phyloP scores from a whole-genome alignment of 1,140 invertebrate genomes.

The Macrobrachium rosenbergii region DNA sequence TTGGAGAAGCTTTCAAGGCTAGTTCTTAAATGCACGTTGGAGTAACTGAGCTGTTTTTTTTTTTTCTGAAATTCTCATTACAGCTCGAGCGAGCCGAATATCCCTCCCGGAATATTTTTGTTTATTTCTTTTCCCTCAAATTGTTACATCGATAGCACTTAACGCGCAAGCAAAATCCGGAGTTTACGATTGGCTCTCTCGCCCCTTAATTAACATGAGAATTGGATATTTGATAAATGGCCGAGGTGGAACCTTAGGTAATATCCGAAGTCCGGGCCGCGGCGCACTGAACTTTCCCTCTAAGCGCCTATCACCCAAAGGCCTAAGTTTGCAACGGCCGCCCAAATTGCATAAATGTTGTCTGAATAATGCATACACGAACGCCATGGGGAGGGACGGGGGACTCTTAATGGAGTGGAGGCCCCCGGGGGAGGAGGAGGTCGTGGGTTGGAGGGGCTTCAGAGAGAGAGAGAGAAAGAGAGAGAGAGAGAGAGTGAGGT shows the following conservation, averaged over 20 bases:
- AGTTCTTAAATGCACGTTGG: too few species aligned
- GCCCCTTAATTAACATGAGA: conserved; percentile 57
- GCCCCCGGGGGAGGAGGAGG: background rate
- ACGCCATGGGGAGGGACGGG: background rate
- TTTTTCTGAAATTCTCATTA: background rate
- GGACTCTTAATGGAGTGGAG: background rate
- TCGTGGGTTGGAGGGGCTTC: background rate
- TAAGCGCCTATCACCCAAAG: conserved; percentile 11
- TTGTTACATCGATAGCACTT: conserved; percentile 36
- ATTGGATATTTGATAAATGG: conserved; percentile 61
- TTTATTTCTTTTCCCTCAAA: conserved; percentile 6
- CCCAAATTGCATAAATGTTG: conserved; percentile 40
- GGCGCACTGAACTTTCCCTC: background rate
- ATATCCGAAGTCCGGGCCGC: conserved; percentile 1
- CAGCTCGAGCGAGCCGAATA: background rate
- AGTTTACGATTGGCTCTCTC: conserved; percentile 50
- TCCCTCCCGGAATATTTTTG: background rate
- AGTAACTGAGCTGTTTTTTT: too few species aligned
- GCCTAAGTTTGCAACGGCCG: conserved; percentile 32
- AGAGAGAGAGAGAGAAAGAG: background rate
- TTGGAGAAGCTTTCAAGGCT: too few species aligned
- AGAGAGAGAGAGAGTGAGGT: background rate
- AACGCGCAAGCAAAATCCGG: conserved; percentile 31
- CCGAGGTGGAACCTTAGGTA: conserved; percentile 30
- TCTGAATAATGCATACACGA: conserved; percentile 3